phyloP scores from a whole-genome alignment of 2,797 vertebrate genomes.

The Cygnus olor region DNA sequence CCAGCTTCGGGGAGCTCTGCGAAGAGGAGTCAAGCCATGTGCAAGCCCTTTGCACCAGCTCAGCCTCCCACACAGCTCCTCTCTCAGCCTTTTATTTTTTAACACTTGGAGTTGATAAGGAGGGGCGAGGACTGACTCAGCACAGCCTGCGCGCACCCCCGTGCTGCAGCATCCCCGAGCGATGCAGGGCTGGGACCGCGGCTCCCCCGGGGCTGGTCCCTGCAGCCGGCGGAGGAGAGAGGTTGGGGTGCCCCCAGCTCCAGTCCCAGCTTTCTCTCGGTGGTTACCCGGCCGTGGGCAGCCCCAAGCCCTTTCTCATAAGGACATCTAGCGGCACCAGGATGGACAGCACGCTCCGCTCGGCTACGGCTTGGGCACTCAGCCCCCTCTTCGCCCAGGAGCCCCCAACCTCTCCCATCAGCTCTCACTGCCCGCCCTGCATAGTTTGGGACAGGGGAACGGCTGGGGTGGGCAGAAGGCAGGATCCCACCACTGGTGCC shows the following conservation, averaged over 20 bases:
- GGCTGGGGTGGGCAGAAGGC: not conserved
- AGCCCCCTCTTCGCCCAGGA: rapidly evolving
- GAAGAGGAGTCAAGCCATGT: not conserved
- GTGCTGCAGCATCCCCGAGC: not conserved
- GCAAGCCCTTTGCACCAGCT: not conserved
- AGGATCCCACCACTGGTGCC: rapidly evolving
- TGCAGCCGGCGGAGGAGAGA: rapidly evolving
- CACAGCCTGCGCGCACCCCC: not conserved
- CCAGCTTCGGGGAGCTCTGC: not conserved
- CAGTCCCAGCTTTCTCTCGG: not conserved
- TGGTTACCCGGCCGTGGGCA: not conserved
- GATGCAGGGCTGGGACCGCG: not conserved
- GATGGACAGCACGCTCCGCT: slow-evolving; percentile 2
- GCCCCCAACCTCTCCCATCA: not conserved
- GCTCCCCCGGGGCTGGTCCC: not conserved
- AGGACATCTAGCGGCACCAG: slow-evolving; percentile 66
- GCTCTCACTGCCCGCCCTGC: rapidly evolving
- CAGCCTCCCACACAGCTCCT: not conserved
- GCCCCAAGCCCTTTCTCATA: slow-evolving; percentile 54
- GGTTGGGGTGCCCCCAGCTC: not conserved
- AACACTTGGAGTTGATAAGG: rapidly evolving
- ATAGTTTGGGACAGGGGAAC: too few species aligned
- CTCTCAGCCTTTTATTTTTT: not conserved
- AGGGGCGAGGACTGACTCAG: not conserved
- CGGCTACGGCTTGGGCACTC: not conserved